Percentiles rank a stretch among this genome's conserved stretches.
phyloP scores from a whole-genome alignment of 2,888 invertebrate species.

The Nezara viridula region DNA sequence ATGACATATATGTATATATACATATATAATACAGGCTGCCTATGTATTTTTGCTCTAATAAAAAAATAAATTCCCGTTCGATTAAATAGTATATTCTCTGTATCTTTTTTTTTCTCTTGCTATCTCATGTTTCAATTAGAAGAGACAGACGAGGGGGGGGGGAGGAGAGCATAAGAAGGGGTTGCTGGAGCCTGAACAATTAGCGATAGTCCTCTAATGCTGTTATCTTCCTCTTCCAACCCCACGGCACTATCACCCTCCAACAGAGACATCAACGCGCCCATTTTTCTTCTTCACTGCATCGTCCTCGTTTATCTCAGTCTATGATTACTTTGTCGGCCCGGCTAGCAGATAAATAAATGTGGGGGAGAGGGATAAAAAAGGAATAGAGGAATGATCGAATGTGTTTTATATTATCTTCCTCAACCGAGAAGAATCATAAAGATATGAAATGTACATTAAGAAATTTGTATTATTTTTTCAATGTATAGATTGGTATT shows the following conservation, averaged over 20 bases:
- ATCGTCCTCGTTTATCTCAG: constrained; percentile 27
- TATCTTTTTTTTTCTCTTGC: neutral
- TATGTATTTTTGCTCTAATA: too few relatives aligned
- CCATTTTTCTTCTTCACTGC: constrained; percentile 58
- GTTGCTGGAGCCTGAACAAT: constrained; percentile 47
- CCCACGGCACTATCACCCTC: constrained; percentile 29
- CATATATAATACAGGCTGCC: too few relatives aligned
- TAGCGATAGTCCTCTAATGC: constrained; percentile 54
- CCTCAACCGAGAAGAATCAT: neutral
- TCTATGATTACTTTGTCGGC: constrained; percentile 44
- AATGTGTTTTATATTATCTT: constrained; percentile 1
- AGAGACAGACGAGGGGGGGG: neutral
- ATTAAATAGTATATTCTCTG: neutral
- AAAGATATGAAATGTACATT: neutral
- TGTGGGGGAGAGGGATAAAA: neutral
- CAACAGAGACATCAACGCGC: constrained; percentile 53
- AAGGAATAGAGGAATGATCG: neutral
- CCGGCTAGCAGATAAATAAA: constrained; percentile 22
- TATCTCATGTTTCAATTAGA: constrained; percentile 56
- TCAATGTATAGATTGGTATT: neutral
- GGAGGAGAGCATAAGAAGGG: neutral
- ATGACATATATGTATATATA: too few relatives aligned
- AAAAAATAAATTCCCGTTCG: neutral
- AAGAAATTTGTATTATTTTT: neutral
- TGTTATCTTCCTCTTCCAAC: constrained; percentile 39